These are phyloP conservation scores for Anarrhichthys ocellatus DNA, from an alignment of 2,113 vertebrate species.

Conservation along the genomic window DNA sequence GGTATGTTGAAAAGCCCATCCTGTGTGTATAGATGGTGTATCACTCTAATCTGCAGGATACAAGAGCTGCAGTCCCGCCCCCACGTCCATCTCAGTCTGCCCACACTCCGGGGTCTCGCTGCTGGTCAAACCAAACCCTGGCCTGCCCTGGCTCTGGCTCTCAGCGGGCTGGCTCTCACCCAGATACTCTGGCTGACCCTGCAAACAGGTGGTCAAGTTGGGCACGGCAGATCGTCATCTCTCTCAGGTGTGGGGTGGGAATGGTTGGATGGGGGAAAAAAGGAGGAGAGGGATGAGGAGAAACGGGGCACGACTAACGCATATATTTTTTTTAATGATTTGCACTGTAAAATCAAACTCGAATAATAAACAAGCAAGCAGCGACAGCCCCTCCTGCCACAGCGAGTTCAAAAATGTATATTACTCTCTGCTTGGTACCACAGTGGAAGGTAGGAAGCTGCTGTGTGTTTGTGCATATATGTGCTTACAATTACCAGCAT, in stretches of 20 bases:
- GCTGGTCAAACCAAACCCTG: constrained; percentile 79
- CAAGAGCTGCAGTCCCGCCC: constrained; percentile 48
- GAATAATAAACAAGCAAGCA: constrained; percentile 4
- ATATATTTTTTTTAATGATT: neutral
- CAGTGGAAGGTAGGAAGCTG: constrained; percentile 21
- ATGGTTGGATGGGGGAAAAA: constrained; percentile 8
- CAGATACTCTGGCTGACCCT: constrained; percentile 79
- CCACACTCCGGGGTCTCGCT: constrained; percentile 80
- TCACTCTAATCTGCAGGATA: constrained; percentile 75
- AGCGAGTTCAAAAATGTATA: constrained; percentile 2
- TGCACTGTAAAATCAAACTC: neutral
- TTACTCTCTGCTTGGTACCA: constrained; percentile 10
- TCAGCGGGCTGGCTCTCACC: constrained; percentile 71
- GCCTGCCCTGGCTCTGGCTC: constrained; percentile 56
- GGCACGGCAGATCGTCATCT: constrained; percentile 54
- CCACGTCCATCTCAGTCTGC: constrained; percentile 50
- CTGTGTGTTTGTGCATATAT: constrained; percentile 39
- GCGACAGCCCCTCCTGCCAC: neutral
- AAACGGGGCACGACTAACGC: constrained; percentile 11
- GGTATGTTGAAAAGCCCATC: constrained; percentile 73
- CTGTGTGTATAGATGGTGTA: constrained; percentile 61
- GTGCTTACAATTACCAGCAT: constrained; percentile 34
- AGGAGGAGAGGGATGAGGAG: constrained; percentile 5
- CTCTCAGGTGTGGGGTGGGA: constrained; percentile 53
- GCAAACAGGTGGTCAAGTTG: constrained; percentile 72